These are phyloP conservation scores for Penaeus monodon DNA, from an alignment of 2,888 invertebrate species.

Conservation along the genomic window DNA sequence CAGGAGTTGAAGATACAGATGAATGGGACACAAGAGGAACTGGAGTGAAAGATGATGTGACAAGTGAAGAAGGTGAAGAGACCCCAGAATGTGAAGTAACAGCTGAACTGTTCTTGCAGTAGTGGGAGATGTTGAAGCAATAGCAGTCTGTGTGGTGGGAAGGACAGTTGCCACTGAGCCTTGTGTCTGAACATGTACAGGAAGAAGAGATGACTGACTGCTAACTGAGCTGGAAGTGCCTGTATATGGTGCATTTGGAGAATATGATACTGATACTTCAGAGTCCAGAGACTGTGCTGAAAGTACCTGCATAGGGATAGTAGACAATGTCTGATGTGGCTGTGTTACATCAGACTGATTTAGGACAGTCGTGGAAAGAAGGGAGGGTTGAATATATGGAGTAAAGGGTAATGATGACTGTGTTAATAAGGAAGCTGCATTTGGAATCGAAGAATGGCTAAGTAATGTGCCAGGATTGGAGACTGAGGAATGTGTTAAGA, in stretches of 20 bases:
- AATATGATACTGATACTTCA: conserved; percentile 11
- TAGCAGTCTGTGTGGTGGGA: not conserved
- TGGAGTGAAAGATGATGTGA: not conserved
- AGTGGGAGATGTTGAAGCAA: conserved; percentile 8
- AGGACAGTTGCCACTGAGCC: not conserved
- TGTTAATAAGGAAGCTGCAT: conserved; percentile 9
- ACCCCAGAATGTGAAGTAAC: not conserved
- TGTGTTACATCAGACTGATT: conserved; percentile 37
- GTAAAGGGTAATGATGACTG: conserved; percentile 25
- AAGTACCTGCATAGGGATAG: conserved; percentile 38
- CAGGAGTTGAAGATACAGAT: conserved; percentile 14
- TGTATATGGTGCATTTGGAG: conserved; percentile 8
- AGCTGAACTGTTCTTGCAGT: not conserved
- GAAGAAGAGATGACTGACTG: conserved; percentile 20
- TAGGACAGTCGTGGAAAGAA: conserved; percentile 31
- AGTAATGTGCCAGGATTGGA: not conserved
- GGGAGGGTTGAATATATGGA: conserved; percentile 38
- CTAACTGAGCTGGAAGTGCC: not conserved
- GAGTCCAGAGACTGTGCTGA: conserved; percentile 30
- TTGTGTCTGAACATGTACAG: conserved; percentile 9
- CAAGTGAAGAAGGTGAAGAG: not conserved
- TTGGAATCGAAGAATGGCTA: not conserved
- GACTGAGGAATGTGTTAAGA: conserved; percentile 12
- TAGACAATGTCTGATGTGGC: conserved; percentile 25
- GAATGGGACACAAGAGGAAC: conserved; percentile 3